Evolutionary conservation across 2,797 vertebrate genomes (phyloP).

Genomic region (Muscicapa striata): DNA sequence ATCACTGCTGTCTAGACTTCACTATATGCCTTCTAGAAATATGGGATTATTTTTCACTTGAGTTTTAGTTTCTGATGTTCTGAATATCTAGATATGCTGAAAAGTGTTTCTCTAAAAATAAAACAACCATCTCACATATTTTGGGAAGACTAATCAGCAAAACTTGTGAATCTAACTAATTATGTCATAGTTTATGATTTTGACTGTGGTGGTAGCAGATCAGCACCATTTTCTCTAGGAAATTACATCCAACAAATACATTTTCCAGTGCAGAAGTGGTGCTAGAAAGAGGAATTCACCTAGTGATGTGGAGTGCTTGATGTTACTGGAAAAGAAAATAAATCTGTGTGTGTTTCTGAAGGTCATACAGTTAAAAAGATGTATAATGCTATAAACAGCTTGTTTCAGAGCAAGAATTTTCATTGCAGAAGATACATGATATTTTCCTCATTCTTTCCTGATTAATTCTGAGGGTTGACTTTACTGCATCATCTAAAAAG

Average conservation of each 20-base stretch:
- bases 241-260: neutral
- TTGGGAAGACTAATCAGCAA: neutral
- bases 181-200: neutral
- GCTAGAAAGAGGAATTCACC: neutral
- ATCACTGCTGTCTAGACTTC: neutral
- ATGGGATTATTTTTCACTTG: neutral
- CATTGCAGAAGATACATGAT: neutral
- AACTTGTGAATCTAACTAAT: neutral
- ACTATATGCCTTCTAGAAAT: neutral
- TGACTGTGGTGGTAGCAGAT: neutral
- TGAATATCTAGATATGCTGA: neutral
- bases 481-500: constrained; percentile 1
- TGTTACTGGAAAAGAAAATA: neutral
- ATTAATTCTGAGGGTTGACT: constrained; percentile 8
- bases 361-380: neutral
- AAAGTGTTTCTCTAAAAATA: neutral
- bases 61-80: neutral
- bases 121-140: neutral
- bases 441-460: constrained; percentile 16
- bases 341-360: neutral
- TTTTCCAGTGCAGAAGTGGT: neutral
- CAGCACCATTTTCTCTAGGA: neutral
- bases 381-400: neutral
- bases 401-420: constrained; percentile 13
- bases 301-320: neutral